phyloP scores from a whole-genome alignment of 2,113 vertebrate species.

The Chaenogobius annularis region DNA sequence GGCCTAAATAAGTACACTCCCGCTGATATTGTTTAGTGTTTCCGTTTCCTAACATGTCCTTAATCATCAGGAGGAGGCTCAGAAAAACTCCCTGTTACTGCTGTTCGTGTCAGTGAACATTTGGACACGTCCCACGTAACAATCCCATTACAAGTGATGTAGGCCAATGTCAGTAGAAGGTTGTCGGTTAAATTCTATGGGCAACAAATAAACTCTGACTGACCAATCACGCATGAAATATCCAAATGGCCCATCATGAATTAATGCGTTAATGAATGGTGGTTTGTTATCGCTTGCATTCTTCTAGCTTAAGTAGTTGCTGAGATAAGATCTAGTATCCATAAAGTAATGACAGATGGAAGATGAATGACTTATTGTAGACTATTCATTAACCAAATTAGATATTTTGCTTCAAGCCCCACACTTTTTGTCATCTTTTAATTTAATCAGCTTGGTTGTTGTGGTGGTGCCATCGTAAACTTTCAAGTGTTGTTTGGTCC shows the following conservation, averaged over 20 bases:
- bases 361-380: neutral
- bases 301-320: neutral
- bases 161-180: neutral
- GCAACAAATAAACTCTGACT: neutral
- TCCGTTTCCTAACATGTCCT: no score
- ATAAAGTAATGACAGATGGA: neutral
- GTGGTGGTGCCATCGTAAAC: constrained; percentile 32
- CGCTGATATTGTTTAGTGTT: no score
- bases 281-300: neutral
- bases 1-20: no score
- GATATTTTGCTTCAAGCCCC: neutral
- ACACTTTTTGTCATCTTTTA: neutral
- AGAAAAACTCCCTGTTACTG: no score
- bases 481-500: constrained; percentile 32
- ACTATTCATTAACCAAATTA: neutral
- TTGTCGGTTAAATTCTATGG: neutral
- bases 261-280: neutral
- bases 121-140: no score
- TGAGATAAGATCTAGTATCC: neutral
- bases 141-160: no score
- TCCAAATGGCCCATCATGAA: neutral
- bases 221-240: neutral
- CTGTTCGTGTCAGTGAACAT: no score
- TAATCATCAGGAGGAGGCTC: no score
- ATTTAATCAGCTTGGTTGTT: constrained; percentile 12